A percentile compares a stretch with the other conserved stretches of the same genome.
These are phyloP conservation scores for Epiblema foenella DNA, from an alignment of 2,888 invertebrate species.

Conservation along the genomic window DNA sequence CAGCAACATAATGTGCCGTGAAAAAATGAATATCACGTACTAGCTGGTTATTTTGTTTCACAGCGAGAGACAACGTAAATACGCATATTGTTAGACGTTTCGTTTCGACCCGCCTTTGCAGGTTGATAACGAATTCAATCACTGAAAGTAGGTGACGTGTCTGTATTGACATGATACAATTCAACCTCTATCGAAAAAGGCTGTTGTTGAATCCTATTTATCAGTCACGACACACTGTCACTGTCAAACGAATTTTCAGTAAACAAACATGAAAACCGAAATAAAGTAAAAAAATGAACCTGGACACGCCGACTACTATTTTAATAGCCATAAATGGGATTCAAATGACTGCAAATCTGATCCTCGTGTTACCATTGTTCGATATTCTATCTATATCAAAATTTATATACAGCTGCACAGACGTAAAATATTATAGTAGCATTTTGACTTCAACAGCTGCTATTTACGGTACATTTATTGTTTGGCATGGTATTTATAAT, in stretches of 20 bases:
- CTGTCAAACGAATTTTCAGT: neutral
- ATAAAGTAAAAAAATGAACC: slow-evolving; percentile 48
- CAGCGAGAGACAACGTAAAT: slow-evolving; percentile 59
- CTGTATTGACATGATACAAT: slow-evolving; percentile 54
- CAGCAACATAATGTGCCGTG: slow-evolving; percentile 58
- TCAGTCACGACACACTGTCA: neutral
- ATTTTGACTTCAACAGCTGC: slow-evolving; percentile 39
- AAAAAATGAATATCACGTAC: slow-evolving; percentile 58
- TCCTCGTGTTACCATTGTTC: slow-evolving; percentile 59
- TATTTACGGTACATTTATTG: slow-evolving; percentile 54
- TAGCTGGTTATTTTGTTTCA: slow-evolving; percentile 65
- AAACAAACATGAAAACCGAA: slow-evolving; percentile 21
- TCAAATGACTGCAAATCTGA: slow-evolving; percentile 65
- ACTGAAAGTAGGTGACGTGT: slow-evolving; percentile 53
- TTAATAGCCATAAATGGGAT: slow-evolving; percentile 56
- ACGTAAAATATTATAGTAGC: slow-evolving; percentile 38
- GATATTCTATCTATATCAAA: slow-evolving; percentile 60
- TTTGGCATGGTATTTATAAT: slow-evolving; percentile 58
- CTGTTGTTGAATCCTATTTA: neutral
- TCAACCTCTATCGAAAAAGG: slow-evolving; percentile 29
- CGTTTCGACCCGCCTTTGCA: slow-evolving; percentile 60
- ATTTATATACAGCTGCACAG: slow-evolving; percentile 51
- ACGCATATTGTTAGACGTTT: slow-evolving; percentile 62
- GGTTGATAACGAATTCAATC: slow-evolving; percentile 72
- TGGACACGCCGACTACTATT: slow-evolving; percentile 52